These are phyloP conservation scores for Rhimphoctona megacephalus DNA, from an alignment of 2,888 invertebrate species.

Conservation along the genomic window DNA sequence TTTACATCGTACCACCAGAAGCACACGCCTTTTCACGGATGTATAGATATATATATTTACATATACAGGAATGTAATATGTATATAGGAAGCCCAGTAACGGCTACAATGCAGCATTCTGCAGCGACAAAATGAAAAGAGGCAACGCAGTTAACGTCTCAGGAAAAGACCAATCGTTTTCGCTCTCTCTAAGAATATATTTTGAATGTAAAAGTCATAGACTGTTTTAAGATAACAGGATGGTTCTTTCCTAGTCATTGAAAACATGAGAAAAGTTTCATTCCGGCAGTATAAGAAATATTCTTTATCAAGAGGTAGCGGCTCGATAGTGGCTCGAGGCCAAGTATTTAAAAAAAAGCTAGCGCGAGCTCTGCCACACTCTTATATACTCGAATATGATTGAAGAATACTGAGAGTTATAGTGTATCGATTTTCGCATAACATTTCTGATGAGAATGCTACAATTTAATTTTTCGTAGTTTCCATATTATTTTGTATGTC, in stretches of 20 bases:
- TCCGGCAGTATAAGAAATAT: neutral
- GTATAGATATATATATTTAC: neutral
- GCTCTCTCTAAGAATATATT: slow-evolving; percentile 26
- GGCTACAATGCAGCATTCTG: neutral
- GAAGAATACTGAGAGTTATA: neutral
- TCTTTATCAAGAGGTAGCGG: too few species aligned
- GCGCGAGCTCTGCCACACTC: too few species aligned
- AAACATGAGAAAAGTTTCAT: neutral
- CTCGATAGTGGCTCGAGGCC: too few species aligned
- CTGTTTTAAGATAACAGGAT: neutral
- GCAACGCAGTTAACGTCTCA: slow-evolving; percentile 47
- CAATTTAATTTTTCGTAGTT: neutral
- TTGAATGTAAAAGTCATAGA: slow-evolving; percentile 1
- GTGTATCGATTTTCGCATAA: neutral
- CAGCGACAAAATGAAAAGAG: slow-evolving; percentile 58
- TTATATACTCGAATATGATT: too few species aligned
- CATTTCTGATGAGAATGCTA: neutral
- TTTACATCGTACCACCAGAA: slow-evolving; percentile 53
- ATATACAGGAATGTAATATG: slow-evolving; percentile 5
- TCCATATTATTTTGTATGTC: neutral
- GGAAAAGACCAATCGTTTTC: slow-evolving; percentile 43
- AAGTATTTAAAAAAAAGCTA: too few species aligned
- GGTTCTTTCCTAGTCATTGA: neutral
- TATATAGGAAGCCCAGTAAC: neutral
- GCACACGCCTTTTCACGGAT: slow-evolving; percentile 26